phyloP scores from a whole-genome alignment of 2,888 invertebrate genomes.

The Cantharis lateralis region DNA sequence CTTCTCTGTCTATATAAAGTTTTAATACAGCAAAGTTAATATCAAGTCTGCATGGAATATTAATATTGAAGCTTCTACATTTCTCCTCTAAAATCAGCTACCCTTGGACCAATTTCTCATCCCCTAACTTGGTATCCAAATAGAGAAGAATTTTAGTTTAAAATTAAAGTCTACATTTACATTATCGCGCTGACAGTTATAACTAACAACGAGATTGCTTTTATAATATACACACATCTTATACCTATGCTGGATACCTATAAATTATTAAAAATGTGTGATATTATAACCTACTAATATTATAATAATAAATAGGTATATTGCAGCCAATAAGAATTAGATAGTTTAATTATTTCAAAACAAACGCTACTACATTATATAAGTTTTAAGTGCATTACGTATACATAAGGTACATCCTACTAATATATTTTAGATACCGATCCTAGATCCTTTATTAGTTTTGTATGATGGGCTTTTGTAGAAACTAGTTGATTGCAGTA shows the following conservation, averaged over 20 bases:
- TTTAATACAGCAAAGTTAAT: conserved; percentile 43
- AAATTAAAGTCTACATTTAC: conserved; percentile 28
- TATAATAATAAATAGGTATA: no score
- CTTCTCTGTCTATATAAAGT: conserved; percentile 39
- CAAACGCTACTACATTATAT: no score
- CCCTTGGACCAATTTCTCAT: conserved; percentile 33
- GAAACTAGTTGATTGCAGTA: no score
- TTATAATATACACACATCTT: neutral
- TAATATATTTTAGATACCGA: no score
- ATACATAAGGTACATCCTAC: no score
- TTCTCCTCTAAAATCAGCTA: conserved; percentile 32
- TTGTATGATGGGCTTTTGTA: no score
- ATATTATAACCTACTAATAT: neutral
- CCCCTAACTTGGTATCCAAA: conserved; percentile 19
- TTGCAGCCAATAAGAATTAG: neutral
- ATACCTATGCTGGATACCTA: neutral
- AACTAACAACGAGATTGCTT: neutral
- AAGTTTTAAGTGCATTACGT: no score
- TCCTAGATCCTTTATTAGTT: no score
- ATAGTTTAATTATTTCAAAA: neutral
- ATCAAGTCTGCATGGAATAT: conserved; percentile 42
- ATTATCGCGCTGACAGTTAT: conserved; percentile 9
- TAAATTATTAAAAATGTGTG: neutral
- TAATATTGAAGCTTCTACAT: conserved; percentile 41
- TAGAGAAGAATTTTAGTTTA: conserved; percentile 27